Evolutionary conservation across 2,888 invertebrate species (phyloP).

Genomic region (Acrobeloides nanus): DNA sequence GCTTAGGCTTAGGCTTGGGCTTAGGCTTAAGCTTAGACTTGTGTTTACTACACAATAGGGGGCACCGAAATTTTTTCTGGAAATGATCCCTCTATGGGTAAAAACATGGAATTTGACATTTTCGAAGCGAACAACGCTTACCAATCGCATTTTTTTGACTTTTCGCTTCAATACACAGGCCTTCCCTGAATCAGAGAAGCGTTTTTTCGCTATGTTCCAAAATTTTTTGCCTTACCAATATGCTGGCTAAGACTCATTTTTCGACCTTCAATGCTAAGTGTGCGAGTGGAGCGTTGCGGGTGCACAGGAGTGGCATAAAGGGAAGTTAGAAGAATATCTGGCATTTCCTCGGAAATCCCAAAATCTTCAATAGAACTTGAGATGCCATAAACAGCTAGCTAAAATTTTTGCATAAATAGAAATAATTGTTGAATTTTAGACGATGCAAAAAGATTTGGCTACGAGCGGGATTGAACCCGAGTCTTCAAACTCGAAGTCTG

Average conservation of each 20-base stretch:
- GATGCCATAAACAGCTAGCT: slow-evolving; percentile 24
- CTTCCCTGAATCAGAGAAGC: too few relatives aligned
- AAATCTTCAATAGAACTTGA: slow-evolving; percentile 25
- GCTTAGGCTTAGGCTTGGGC: too few relatives aligned
- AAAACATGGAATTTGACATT: too few relatives aligned
- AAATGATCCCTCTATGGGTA: too few relatives aligned
- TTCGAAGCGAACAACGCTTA: too few relatives aligned
- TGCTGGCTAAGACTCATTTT: slow-evolving; percentile 22
- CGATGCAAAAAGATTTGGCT: background rate
- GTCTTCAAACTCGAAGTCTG: too few relatives aligned
- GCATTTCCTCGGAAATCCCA: slow-evolving; percentile 23
- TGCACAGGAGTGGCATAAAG: slow-evolving; percentile 24
- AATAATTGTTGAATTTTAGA: background rate
- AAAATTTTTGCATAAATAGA: background rate
- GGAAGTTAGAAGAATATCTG: slow-evolving; percentile 21
- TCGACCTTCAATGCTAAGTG: slow-evolving; percentile 32
- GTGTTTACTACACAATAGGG: too few relatives aligned
- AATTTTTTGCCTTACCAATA: background rate
- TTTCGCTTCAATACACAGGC: too few relatives aligned
- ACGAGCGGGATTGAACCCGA: background rate
- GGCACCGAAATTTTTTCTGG: too few relatives aligned
- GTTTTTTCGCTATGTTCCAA: too few relatives aligned
- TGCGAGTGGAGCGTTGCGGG: slow-evolving; percentile 20
- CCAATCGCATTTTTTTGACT: too few relatives aligned
- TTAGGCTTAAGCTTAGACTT: too few relatives aligned